phyloP scores from a whole-genome alignment of 2,113 vertebrate species.

The Callopanchax toddi region DNA sequence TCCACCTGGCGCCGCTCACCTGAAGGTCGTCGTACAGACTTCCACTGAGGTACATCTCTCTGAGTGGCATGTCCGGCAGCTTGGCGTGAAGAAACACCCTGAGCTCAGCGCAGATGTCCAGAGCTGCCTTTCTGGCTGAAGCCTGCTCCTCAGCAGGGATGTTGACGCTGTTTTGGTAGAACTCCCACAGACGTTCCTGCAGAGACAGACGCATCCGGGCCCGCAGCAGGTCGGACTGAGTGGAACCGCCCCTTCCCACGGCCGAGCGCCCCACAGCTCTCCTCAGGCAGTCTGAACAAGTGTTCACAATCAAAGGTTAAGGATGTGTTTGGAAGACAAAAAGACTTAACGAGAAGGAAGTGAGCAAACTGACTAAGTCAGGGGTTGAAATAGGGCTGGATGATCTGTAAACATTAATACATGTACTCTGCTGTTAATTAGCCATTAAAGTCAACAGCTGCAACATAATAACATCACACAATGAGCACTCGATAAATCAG shows the following conservation, averaged over 20 bases:
- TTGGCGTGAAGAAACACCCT: constrained; percentile 92
- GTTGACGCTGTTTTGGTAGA: constrained; percentile 86
- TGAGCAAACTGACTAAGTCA: no score
- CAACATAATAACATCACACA: no score
- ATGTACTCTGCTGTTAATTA: no score
- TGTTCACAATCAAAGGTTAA: not conserved
- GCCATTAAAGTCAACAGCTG: no score
- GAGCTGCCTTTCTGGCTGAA: constrained; percentile 88
- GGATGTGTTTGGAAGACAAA: not conserved
- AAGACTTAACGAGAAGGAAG: no score
- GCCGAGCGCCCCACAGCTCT: constrained; percentile 63
- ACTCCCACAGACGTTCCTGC: constrained; percentile 91
- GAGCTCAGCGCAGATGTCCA: constrained; percentile 96
- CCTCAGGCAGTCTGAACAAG: constrained; percentile 69
- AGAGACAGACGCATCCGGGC: constrained; percentile 91
- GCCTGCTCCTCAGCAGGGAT: constrained; percentile 90
- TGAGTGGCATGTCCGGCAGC: constrained; percentile 95
- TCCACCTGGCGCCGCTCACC: no score
- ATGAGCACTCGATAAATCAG: no score
- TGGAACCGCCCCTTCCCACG: constrained; percentile 45
- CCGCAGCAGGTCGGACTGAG: constrained; percentile 86
- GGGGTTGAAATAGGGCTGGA: no score
- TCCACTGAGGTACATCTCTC: constrained; percentile 97
- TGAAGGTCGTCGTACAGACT: constrained; percentile 96
- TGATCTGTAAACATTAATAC: no score